These are phyloP conservation scores for Sebastes oblongus DNA, from an alignment of 2,797 vertebrate genomes.

Conservation along the genomic window DNA sequence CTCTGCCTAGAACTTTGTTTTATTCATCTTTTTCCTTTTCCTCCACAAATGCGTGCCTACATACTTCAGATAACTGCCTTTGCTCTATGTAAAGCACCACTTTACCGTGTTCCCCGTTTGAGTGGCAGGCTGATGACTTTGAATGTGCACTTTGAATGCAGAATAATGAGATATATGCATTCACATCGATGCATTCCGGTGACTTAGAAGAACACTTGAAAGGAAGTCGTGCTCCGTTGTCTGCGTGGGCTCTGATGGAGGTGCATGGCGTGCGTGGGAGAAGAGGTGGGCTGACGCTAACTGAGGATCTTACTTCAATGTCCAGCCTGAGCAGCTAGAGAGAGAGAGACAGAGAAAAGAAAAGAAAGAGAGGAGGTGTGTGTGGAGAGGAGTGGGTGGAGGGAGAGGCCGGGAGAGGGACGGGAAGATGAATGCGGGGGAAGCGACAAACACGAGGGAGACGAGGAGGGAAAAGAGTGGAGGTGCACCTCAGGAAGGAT, in stretches of 20 bases:
- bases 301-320: slow-evolving; percentile 14
- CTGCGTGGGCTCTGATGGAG: slow-evolving; percentile 27
- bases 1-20: neutral
- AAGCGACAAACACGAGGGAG: slow-evolving; percentile 23
- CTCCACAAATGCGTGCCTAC: neutral
- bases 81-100: neutral
- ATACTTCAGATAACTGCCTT: slow-evolving; percentile 5
- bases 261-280: slow-evolving; percentile 13
- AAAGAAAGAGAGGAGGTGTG: slow-evolving; percentile 6
- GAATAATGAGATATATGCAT: slow-evolving; percentile 47
- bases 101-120: slow-evolving; percentile 1
- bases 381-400: slow-evolving; percentile 33
- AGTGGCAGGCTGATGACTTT: slow-evolving; percentile 25
- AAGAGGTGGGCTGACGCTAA: slow-evolving; percentile 20
- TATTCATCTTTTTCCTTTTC: neutral
- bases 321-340: slow-evolving; percentile 21
- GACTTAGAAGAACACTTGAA: slow-evolving; percentile 50
- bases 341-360: neutral
- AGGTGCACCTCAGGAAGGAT: slow-evolving; percentile 23
- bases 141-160: slow-evolving; percentile 16
- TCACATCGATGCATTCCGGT: slow-evolving; percentile 41
- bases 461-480: slow-evolving; percentile 3
- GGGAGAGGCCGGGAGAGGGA: slow-evolving; percentile 37
- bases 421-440: slow-evolving; percentile 37
- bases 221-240: slow-evolving; percentile 27